Conservation (phyloP, 2,113 vertebrate species). For the Corythornis madagascariensis region DNA sequence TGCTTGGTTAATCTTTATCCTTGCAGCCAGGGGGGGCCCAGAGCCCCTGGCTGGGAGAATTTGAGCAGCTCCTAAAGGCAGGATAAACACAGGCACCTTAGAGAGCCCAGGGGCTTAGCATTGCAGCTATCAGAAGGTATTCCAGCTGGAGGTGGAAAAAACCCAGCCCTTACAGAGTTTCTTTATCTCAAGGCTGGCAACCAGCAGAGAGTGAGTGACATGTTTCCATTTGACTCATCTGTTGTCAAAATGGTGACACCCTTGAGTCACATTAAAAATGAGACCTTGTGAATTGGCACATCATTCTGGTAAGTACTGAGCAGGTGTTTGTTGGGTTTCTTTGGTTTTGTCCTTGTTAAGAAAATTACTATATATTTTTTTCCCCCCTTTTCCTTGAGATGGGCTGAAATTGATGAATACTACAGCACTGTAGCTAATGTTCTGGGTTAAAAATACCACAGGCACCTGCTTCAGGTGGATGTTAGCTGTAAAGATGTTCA, state of each 20-base stretch:
- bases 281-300: background rate
- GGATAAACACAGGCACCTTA: background rate
- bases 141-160: constrained; percentile 14
- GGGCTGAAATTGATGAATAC: background rate
- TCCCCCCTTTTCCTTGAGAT: background rate
- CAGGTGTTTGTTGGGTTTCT: background rate
- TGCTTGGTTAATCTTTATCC: background rate
- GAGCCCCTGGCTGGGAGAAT: background rate
- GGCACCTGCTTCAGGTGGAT: background rate
- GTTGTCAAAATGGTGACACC: constrained; percentile 40
- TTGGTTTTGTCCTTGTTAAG: background rate
- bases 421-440: accelerated
- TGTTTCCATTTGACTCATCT: constrained; percentile 57
- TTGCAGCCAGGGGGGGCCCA: background rate
- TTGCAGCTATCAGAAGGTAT: background rate
- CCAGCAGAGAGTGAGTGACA: background rate
- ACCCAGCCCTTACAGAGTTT: background rate
- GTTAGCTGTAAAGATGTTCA: background rate
- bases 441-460: constrained; percentile 15
- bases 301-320: background rate
- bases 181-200: background rate
- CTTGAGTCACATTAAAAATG: background rate
- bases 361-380: background rate
- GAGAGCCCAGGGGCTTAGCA: background rate
- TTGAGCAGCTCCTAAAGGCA: background rate